Evolutionary conservation across 2,888 invertebrate species (phyloP), one percentile per base, ranked within the genome.

Genomic region (Dynastes maya): DNA sequence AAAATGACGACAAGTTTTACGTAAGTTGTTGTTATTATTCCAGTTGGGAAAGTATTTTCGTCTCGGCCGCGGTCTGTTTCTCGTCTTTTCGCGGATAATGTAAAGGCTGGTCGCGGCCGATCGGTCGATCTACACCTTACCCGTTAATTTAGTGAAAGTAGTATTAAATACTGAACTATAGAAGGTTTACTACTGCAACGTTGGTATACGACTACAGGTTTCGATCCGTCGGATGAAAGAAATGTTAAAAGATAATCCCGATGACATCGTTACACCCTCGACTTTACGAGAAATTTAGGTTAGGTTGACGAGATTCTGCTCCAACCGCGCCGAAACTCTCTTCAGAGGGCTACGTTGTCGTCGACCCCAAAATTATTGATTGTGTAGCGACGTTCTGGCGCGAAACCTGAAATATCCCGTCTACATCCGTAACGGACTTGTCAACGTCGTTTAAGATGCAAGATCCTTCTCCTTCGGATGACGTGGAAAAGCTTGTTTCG

Each of bases 101-200:
- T 3, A 0, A 22, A 32, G 32, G 32, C 32, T 32, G 32, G 32
- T 32, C 32, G 32, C 32, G 32, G 32, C 32, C 32, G 32, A 32
- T 32, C 32, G 22, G 61, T 22, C 6, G 9, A 61, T 27, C 16
- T 22, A 27, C 22, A 3, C 6, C 27, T 16, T 13, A 32, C 32
- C 32, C 49, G 49, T 13, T 22, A 68, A 68, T 68, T 22, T 68
- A 68, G 67, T 27, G 67, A 68, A 68, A 68, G 67, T 68, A 49
- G 27, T 13, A 16, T 40, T 27, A 22, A 11, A 11, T 49, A 49
- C 64, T n/a, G n/a, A 64, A n/a, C 37, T 37, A 4, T 13, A 32
- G 32, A 64, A 13, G 32, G 32, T 29, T 64, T 64, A 64, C 9
- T 61, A 16, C 9, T 32, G 32, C 32, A 16, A 16, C 16, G 16